A percentile compares a stretch with the other conserved stretches of the same genome.
Evolutionary conservation across 2,797 vertebrate species (phyloP).

Genomic region (Phoeniculus purpureus): DNA sequence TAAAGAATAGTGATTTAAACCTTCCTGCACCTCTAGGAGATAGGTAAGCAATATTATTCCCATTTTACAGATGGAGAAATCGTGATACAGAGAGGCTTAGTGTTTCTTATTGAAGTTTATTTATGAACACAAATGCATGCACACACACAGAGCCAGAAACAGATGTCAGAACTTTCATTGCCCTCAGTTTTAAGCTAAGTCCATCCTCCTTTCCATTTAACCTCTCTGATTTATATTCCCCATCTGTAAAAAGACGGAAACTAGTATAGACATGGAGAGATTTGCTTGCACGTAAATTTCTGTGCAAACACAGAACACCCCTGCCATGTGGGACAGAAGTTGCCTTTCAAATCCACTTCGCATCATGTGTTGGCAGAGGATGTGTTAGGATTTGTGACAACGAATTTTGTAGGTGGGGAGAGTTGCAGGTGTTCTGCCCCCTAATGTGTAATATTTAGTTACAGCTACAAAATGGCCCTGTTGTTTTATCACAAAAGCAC

Average conservation of each 20-base stretch:
- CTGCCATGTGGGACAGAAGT: background rate
- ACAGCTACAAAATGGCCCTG: background rate
- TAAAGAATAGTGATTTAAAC: slow-evolving; percentile 76
- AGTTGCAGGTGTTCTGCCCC: background rate
- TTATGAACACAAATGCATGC: slow-evolving; percentile 9
- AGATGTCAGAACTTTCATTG: slow-evolving; percentile 30
- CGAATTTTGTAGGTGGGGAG: background rate
- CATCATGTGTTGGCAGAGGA: background rate
- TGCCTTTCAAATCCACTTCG: background rate
- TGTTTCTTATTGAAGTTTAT: slow-evolving; percentile 18
- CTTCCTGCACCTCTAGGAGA: slow-evolving; percentile 73
- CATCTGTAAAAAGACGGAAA: slow-evolving; percentile 73
- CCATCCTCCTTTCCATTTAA: slow-evolving; percentile 71
- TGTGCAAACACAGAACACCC: background rate
- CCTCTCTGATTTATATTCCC: slow-evolving; percentile 74
- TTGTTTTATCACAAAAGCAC: background rate
- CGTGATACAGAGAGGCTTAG: slow-evolving; percentile 72
- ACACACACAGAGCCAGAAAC: slow-evolving; percentile 11
- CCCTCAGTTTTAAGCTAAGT: slow-evolving; percentile 30
- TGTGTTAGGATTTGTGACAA: background rate
- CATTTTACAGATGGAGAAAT: slow-evolving; percentile 75
- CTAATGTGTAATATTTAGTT: background rate
- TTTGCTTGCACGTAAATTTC: background rate
- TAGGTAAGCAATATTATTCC: slow-evolving; percentile 75
- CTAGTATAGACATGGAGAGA: background rate